Evolutionary conservation across 2,797 vertebrate species (phyloP).

Genomic region (Falco concolor): DNA sequence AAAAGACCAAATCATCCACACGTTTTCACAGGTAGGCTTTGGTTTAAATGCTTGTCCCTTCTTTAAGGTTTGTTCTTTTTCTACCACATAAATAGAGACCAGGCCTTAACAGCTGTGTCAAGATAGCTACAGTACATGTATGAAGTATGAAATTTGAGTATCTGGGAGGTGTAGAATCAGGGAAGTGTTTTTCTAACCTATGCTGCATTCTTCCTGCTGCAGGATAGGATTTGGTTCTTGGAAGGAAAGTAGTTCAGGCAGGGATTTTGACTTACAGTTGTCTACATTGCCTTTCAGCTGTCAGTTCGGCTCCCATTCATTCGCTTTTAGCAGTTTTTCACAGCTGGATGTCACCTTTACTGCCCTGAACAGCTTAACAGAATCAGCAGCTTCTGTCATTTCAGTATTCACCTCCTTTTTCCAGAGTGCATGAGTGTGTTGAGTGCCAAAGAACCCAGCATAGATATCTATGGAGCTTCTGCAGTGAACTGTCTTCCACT

Average conservation of each 20-base stretch:
- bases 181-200: background rate
- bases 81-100: background rate
- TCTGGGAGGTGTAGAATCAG: background rate
- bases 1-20: background rate
- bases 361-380: background rate
- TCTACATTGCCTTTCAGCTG: background rate
- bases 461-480: background rate
- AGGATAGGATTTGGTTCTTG: background rate
- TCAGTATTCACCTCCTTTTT: background rate
- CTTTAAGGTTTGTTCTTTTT: background rate
- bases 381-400: background rate
- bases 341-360: background rate
- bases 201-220: background rate
- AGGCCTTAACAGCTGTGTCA: background rate
- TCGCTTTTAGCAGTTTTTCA: background rate
- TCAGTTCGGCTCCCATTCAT: background rate
- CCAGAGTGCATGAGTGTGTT: background rate
- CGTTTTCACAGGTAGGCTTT: background rate
- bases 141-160: background rate
- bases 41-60: background rate
- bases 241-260: background rate
- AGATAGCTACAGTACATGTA: background rate
- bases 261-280: background rate
- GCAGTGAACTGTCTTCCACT: background rate
- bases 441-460: background rate